Evolutionary conservation across 2,113 vertebrate species (phyloP), one percentile per base, ranked within the genome.

Genomic region (Eptatretus burgeri): DNA sequence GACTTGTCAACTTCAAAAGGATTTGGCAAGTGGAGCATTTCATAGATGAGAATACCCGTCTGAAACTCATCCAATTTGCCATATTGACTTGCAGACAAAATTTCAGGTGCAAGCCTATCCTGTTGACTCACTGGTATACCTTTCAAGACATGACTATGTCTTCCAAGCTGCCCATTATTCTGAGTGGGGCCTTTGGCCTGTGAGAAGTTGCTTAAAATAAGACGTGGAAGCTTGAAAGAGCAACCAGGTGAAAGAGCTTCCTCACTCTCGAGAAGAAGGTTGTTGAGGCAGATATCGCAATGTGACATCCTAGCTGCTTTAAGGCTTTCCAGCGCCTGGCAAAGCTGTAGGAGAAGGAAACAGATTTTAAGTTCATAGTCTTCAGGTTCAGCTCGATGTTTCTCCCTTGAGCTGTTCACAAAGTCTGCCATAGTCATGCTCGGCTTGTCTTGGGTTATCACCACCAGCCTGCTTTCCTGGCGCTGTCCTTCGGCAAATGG

Each of bases 331-430:
- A 78, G 70, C 41, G 76, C 81, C 1, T 51, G 13, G 62, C 78
- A 71, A 51, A 80, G 67, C 75, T 85, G 82, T 66, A 85, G 74
- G 19, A 83, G 64, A 65, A 83, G 69, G 62, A 80, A 69, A 50
- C 78, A 77, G 27, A 73, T 65, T 18, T 70, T 71, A 64, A 75
- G 74, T 4, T 78, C 72, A 0, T 80, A 79, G 62, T 72, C 67
- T 14, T 69, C 64, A 0, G 77, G 69, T 19, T 72, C 69, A 17
- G 64, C 60, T 62, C 52, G 63, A 65, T 71, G 75, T 66, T 76
- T 19, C 0, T n/a, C 14, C 0, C 8, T 51, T 63, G 67, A 73
- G 1, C 66, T 63, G 51, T 71, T 63, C 50, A 76, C 71, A 65
- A 81, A 84, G 56, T 73, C 74, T 0, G 80, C 72, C 56, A 83